Percentiles rank a stretch among this genome's conserved stretches.
Conservation (phyloP, 1,140 invertebrate genomes). For the Drosophila carrolli region DNA sequence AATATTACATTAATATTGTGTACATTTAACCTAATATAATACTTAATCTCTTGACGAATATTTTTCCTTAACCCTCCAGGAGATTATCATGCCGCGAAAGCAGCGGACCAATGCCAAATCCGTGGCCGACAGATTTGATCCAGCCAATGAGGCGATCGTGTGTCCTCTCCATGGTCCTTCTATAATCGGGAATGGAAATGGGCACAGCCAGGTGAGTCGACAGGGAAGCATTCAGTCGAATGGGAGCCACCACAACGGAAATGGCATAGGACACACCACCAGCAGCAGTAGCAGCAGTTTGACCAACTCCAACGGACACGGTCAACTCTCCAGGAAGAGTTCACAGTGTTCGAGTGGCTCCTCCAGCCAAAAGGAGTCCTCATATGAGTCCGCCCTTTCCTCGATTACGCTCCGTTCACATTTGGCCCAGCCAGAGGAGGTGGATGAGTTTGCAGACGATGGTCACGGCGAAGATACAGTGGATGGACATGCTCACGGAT, state of each 20-base stretch:
- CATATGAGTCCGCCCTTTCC: slow-evolving; percentile 73
- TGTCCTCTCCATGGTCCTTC: slow-evolving; percentile 67
- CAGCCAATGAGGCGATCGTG: slow-evolving; percentile 75
- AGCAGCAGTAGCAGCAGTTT: slow-evolving; percentile 42
- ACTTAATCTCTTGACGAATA: background rate
- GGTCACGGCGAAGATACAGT: slow-evolving; percentile 33
- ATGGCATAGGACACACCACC: slow-evolving; percentile 40
- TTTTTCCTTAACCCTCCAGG: slow-evolving; percentile 32
- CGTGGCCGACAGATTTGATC: slow-evolving; percentile 86
- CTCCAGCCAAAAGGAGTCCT: slow-evolving; percentile 65
- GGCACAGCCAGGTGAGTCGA: slow-evolving; percentile 68
- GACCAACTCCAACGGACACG: slow-evolving; percentile 54
- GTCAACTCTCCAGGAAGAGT: slow-evolving; percentile 69
- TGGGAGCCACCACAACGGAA: slow-evolving; percentile 61
- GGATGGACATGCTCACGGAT: slow-evolving; percentile 35
- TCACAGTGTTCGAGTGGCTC: slow-evolving; percentile 74
- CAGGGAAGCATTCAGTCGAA: slow-evolving; percentile 69
- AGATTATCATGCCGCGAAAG: slow-evolving; percentile 91
- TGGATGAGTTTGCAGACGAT: slow-evolving; percentile 71
- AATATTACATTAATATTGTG: too few relatives aligned
- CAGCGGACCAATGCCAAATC: slow-evolving; percentile 91
- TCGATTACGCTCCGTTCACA: slow-evolving; percentile 73
- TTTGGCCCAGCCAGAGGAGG: slow-evolving; percentile 73
- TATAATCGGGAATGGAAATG: slow-evolving; percentile 50
- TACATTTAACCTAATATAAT: too few relatives aligned